Evolutionary conservation across 1,140 invertebrate genomes (phyloP).

Genomic region (Drosophila willistoni): DNA sequence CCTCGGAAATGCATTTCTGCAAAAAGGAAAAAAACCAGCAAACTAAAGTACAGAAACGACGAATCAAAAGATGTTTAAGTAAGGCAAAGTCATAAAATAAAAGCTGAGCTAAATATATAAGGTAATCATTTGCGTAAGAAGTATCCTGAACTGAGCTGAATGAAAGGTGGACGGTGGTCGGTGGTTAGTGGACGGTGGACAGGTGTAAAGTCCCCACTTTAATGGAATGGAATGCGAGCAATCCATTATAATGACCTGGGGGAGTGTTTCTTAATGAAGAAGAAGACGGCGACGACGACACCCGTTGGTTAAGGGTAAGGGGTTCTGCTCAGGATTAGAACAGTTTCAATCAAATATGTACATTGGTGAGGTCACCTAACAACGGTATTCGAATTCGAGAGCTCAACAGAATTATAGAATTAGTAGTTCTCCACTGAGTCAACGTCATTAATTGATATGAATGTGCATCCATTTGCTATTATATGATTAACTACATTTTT

Average conservation of each 20-base stretch:
- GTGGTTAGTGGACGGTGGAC: neutral
- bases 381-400: too few relatives aligned
- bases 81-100: conserved; percentile 68
- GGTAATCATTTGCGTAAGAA: conserved; percentile 34
- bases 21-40: neutral
- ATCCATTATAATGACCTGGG: neutral
- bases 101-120: conserved; percentile 64
- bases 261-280: conserved; percentile 1
- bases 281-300: neutral
- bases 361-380: too few relatives aligned
- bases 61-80: conserved; percentile 35
- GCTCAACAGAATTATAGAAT: too few relatives aligned
- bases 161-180: neutral
- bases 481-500: neutral
- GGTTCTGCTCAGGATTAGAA: too few relatives aligned
- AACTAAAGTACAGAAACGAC: neutral
- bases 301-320: too few relatives aligned
- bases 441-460: neutral
- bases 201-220: neutral
- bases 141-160: conserved; percentile 29
- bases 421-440: too few relatives aligned
- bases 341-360: too few relatives aligned
- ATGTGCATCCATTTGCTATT: neutral
- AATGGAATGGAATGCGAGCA: conserved; percentile 7
- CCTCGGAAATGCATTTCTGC: conserved; percentile 54